phyloP scores from a whole-genome alignment of 2,113 vertebrate genomes.

The Pungitius pungitius region DNA sequence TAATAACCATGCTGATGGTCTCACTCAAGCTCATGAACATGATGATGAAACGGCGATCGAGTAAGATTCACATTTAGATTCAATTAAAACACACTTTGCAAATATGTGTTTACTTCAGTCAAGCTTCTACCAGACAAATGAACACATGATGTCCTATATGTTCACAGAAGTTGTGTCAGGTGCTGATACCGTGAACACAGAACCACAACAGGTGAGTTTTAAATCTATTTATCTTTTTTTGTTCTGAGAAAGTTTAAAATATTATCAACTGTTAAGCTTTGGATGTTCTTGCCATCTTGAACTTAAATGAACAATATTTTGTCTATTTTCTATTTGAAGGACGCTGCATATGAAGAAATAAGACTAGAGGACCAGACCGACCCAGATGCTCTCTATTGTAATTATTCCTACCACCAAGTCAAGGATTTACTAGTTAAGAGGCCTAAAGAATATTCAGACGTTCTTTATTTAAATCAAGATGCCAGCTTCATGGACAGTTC shows the following conservation, averaged over 20 bases:
- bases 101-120: neutral
- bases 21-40: neutral
- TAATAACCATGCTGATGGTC: neutral
- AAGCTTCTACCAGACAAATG: neutral
- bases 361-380: conserved; percentile 8
- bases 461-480: neutral
- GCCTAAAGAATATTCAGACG: neutral
- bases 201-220: conserved; percentile 11
- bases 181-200: neutral
- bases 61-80: conserved; percentile 18
- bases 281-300: too few species aligned
- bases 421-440: neutral
- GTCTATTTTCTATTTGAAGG: conserved; percentile 26
- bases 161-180: conserved; percentile 17
- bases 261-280: too few species aligned
- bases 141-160: neutral
- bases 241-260: too few species aligned
- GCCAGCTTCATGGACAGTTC: neutral
- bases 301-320: neutral
- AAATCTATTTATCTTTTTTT: too few species aligned
- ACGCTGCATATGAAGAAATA: neutral
- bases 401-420: neutral
- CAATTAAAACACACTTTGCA: too few species aligned
- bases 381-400: conserved; percentile 7
- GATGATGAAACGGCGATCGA: neutral